Percentiles rank a stretch among this genome's conserved stretches.
Conservation (phyloP, 2,113 vertebrate species). For the Urocolius indicus region DNA sequence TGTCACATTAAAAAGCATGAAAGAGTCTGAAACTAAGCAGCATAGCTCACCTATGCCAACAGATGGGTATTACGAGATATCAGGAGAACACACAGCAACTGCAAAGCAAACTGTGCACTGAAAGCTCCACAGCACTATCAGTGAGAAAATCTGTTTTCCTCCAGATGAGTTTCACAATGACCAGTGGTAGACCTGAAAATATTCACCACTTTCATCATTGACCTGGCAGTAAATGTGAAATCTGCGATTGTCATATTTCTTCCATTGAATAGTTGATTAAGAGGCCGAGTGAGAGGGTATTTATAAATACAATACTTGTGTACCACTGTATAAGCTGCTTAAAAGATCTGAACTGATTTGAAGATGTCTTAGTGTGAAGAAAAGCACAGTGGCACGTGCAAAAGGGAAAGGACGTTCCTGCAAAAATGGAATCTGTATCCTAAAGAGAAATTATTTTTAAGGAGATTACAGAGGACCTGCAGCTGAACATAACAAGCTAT, state of each 20-base stretch:
- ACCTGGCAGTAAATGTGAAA: not conserved
- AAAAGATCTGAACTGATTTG: not conserved
- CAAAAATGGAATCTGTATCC: not conserved
- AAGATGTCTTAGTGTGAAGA: not conserved
- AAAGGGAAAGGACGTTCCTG: not conserved
- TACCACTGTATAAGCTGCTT: not conserved
- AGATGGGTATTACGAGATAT: rapidly evolving
- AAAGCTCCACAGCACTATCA: not conserved
- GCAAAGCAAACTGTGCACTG: not conserved
- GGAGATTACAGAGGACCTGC: not conserved
- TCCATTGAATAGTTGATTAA: not conserved
- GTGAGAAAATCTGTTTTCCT: not conserved
- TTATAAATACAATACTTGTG: not conserved
- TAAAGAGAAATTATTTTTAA: not conserved
- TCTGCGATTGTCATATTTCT: not conserved
- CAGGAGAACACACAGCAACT: not conserved
- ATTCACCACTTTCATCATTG: not conserved
- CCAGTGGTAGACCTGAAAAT: not conserved
- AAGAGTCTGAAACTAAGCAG: not conserved
- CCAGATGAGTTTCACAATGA: not conserved
- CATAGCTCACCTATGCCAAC: not conserved
- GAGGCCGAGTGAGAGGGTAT: not conserved
- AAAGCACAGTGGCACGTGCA: not conserved
- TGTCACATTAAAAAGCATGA: not conserved
- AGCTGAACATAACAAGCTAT: not conserved